Evolutionary conservation across 1,140 invertebrate genomes (phyloP), one percentile per base, ranked within the genome.

Genomic region (Drosophila kikkawai): DNA sequence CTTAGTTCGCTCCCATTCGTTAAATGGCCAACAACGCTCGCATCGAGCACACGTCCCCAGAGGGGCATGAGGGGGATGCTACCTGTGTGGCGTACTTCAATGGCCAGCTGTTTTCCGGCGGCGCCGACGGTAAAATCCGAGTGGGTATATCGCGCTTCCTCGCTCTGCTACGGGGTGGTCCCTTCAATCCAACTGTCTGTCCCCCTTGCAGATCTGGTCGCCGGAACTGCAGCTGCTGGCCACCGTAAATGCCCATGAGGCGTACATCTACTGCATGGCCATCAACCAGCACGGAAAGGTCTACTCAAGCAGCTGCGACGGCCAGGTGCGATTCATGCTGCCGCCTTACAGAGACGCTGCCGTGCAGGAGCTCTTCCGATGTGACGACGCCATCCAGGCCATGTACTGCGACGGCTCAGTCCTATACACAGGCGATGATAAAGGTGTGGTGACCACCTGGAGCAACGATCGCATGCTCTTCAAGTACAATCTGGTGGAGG

Each of bases 41-140:
- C 37, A 83, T 92, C 36, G 88, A 91, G 39, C 53, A 82, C 61
- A 74, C 68, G 11, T 91, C 91, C 8, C 37, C 61, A 17, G 91
- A 92, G 61, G 78, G 82, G n/a, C 92, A 93, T 53, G 83, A 92
- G 60, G 91, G 92, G 17, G 92, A 93, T 60, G 82, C 79, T 56
- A 88, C 85, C 48, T 91, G 79, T 57, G 55, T 93, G 51, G 75
- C 66, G 36, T 93, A 79, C 36, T 80, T 70, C 37, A 58, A 83
- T 50, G 68, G 79, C 42, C 87, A 91, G 64, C 61, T 93, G 57
- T 93, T 92, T 69, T 91, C 91, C 45, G 92, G 91, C 37, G 91
- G 92, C n/a, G 92, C 92, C 7, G 92, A 93, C 81, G 92, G 92
- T n/a, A 92, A 91, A 82, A 92, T 93, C 53, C 82, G 91, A 70